phyloP scores from a whole-genome alignment of 2,113 vertebrate genomes.

The Poecilia latipinna region DNA sequence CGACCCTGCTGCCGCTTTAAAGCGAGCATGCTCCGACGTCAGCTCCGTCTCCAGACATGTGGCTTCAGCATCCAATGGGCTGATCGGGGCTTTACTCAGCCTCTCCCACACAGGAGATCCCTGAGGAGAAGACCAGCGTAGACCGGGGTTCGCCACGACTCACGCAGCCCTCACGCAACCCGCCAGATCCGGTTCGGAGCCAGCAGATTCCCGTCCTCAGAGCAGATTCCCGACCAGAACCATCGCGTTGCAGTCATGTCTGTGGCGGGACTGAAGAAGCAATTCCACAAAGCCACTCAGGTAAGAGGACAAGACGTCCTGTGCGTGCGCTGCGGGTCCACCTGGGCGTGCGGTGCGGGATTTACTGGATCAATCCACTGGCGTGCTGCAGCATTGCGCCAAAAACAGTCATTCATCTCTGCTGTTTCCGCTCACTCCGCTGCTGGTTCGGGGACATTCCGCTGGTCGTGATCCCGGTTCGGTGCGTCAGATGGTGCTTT shows the following conservation, averaged over 20 bases:
- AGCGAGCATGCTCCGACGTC: slow-evolving; percentile 64
- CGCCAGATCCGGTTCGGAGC: slow-evolving; percentile 26
- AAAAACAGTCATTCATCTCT: slow-evolving; percentile 25
- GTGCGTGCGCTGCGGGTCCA: neutral
- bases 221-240: slow-evolving; percentile 15
- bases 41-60: slow-evolving; percentile 60
- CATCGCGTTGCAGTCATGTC: slow-evolving; percentile 78
- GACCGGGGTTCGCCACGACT: slow-evolving; percentile 35
- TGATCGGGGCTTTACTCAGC: slow-evolving; percentile 54
- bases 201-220: slow-evolving; percentile 23
- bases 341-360: neutral
- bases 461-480: neutral
- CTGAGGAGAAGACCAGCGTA: slow-evolving; percentile 53
- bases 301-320: slow-evolving; percentile 65
- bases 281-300: slow-evolving; percentile 92
- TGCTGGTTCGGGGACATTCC: neutral
- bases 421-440: neutral
- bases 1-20: slow-evolving; percentile 64
- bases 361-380: neutral
- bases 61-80: slow-evolving; percentile 62
- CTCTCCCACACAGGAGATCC: slow-evolving; percentile 68
- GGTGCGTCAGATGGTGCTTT: slow-evolving; percentile 19
- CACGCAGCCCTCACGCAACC: slow-evolving; percentile 23
- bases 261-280: slow-evolving; percentile 88
- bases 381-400: slow-evolving; percentile 66